Percentiles rank a stretch among this genome's conserved stretches.
Evolutionary conservation across 2,888 invertebrate genomes (phyloP).

Genomic region (Brenthis ino): DNA sequence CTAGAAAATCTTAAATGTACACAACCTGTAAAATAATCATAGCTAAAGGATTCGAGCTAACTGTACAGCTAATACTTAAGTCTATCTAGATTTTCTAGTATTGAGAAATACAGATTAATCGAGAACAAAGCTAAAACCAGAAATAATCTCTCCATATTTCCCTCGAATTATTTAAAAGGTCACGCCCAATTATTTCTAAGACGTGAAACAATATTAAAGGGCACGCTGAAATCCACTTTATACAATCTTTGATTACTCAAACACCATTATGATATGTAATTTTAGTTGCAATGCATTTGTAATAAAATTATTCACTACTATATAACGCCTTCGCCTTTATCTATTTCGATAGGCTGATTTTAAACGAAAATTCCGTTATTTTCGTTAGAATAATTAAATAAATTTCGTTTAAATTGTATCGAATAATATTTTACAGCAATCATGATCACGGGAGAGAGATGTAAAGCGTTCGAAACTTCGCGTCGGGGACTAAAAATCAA

Average conservation of each 20-base stretch:
- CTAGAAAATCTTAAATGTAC: background rate
- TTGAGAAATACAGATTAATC: constrained; percentile 13
- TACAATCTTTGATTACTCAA: constrained; percentile 14
- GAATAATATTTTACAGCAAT: too few relatives aligned
- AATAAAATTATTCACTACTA: background rate
- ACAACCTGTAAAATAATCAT: background rate
- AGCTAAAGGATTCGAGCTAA: background rate
- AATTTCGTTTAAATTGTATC: too few relatives aligned
- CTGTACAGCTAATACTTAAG: background rate
- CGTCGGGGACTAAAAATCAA: too few relatives aligned
- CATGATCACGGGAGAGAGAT: too few relatives aligned
- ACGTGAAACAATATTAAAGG: constrained; percentile 31
- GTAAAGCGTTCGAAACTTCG: too few relatives aligned
- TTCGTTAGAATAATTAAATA: too few relatives aligned
- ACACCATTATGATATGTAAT: background rate
- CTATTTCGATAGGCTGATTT: background rate
- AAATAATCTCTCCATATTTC: constrained; percentile 27
- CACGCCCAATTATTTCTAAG: constrained; percentile 29
- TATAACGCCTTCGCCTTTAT: background rate
- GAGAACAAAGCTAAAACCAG: constrained; percentile 12
- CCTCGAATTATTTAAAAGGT: constrained; percentile 30
- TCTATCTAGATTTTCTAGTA: background rate
- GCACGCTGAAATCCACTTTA: constrained; percentile 13
- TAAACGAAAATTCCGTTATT: too few relatives aligned
- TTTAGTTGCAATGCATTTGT: background rate